A percentile compares a stretch with the other conserved stretches of the same genome.
Evolutionary conservation across 30 jellyfish, hydroid and myxozoan genomes (phyloP).

Genomic region (Aurelia coerulea): DNA sequence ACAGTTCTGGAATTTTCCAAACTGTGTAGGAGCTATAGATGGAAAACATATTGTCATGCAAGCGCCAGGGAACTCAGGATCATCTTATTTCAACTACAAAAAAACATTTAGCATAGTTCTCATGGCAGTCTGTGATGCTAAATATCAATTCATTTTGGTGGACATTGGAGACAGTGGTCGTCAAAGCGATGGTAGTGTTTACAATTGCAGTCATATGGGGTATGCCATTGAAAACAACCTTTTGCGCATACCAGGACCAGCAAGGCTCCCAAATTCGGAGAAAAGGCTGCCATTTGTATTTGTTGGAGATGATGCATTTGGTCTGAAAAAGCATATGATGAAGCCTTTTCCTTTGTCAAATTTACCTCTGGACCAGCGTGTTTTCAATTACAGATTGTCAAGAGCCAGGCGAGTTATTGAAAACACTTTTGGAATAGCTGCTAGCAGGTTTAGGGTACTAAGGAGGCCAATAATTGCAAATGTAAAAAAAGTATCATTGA

Average conservation of each 20-base stretch:
- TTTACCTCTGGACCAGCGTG: no score
- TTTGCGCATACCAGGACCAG: slow-evolving; percentile 10
- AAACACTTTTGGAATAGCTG: slow-evolving; percentile 60
- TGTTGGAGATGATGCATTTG: no score
- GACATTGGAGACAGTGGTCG: slow-evolving; percentile 48
- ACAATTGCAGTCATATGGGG: slow-evolving; percentile 13
- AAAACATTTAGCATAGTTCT: slow-evolving; percentile 37
- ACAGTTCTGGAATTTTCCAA: slow-evolving; percentile 36
- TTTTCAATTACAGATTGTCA: slow-evolving; percentile 11
- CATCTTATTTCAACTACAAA: slow-evolving; percentile 43
- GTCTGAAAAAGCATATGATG: no score
- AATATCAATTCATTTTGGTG: slow-evolving; percentile 19
- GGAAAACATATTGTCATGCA: slow-evolving; percentile 64
- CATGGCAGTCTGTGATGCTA: slow-evolving; percentile 32
- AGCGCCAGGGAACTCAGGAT: slow-evolving; percentile 53
- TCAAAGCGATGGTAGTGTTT: slow-evolving; percentile 70
- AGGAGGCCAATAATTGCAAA: slow-evolving; percentile 55
- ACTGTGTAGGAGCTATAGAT: slow-evolving; percentile 50
- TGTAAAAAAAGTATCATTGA: slow-evolving; percentile 13
- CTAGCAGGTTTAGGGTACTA: slow-evolving; percentile 50
- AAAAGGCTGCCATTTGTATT: no score
- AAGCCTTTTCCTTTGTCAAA: no score
- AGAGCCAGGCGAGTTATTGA: slow-evolving; percentile 22
- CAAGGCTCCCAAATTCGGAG: slow-evolving; percentile 18
- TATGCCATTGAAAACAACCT: slow-evolving; percentile 44